These are phyloP conservation scores for Scortum barcoo DNA, from an alignment of 2,113 vertebrate species.

Conservation along the genomic window DNA sequence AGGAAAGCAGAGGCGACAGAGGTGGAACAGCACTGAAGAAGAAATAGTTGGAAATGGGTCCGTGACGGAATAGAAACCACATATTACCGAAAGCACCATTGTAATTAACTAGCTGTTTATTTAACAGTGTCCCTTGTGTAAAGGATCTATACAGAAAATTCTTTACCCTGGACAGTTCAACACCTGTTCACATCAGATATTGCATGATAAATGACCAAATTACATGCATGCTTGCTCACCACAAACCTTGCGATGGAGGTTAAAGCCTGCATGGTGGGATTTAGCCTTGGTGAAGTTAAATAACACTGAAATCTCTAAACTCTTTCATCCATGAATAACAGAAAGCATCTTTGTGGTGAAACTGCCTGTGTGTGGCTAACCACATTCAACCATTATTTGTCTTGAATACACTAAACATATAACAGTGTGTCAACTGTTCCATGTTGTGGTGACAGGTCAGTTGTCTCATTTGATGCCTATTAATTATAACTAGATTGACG, in stretches of 20 bases:
- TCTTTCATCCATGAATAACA: neutral
- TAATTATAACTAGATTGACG: neutral
- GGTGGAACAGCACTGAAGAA: neutral
- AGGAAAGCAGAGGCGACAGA: neutral
- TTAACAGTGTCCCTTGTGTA: neutral
- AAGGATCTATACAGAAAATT: neutral
- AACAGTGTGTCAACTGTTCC: neutral
- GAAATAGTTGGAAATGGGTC: slow-evolving; percentile 16
- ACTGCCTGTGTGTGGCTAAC: neutral
- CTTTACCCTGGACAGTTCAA: neutral
- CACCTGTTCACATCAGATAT: neutral
- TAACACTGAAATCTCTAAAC: neutral
- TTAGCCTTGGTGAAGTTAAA: neutral
- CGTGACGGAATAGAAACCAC: slow-evolving; percentile 10
- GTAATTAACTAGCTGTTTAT: slow-evolving; percentile 24
- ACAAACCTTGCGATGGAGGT: neutral
- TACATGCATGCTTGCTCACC: neutral
- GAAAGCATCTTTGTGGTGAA: neutral
- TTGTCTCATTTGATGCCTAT: neutral
- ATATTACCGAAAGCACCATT: neutral
- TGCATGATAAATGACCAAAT: neutral
- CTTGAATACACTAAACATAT: neutral
- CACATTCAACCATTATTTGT: neutral
- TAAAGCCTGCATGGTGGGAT: neutral
- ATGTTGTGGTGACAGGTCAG: neutral